Base-by-base conservation (phyloP, 2,797 vertebrate species). In the Helarctos malayanus region DNA sequence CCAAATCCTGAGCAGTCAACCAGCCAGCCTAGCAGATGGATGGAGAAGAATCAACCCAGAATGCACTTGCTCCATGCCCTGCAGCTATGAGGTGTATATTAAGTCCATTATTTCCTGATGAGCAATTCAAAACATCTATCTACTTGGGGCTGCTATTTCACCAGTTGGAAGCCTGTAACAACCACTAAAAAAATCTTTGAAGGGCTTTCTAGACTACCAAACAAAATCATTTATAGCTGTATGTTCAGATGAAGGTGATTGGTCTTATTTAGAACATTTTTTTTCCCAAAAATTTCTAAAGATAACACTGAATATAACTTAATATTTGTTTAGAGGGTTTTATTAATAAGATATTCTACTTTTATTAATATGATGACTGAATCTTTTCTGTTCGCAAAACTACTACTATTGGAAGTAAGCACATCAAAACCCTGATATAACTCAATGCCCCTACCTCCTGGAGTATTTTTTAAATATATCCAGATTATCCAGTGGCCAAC, bases 11-110 rank as follows among this genome's bases (percentile, higher is more conserved):
- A 93, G 95, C 95, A 97, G 98, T 98, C 98, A 98, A 85, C 21
- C 38, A 0, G 98, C 98, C 98, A 98, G 96, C 81, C 71, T 14
- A 94, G 91, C 98, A 99, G 98, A 99, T 98, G 97, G 98, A 82
- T 94, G 41, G 63, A 82, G 47, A 94, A 35, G 85, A 91, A 9
- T 81, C 45, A 98, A 91, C 94, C 97, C 97, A 95, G 88, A 87
- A 91, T 86, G 79, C 88, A 96, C 97, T 96, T 96, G 56, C 85
- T 97, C 80, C 79, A 7, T 97, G 95, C 65, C 93, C 93, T 97
- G 84, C 97, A 98, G 98, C 98, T 98, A 92, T 32, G 97, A 95
- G 85, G 54, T 1, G 3, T 80, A 96, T 98, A 97, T 98, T 98
- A 98, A 98, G 97, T 96, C 75, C 94, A 96, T 97, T 73, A 75